Percentiles rank a stretch among this genome's conserved stretches.
phyloP scores from a whole-genome alignment of 1,140 invertebrate genomes.

The Drosophila asahinai region DNA sequence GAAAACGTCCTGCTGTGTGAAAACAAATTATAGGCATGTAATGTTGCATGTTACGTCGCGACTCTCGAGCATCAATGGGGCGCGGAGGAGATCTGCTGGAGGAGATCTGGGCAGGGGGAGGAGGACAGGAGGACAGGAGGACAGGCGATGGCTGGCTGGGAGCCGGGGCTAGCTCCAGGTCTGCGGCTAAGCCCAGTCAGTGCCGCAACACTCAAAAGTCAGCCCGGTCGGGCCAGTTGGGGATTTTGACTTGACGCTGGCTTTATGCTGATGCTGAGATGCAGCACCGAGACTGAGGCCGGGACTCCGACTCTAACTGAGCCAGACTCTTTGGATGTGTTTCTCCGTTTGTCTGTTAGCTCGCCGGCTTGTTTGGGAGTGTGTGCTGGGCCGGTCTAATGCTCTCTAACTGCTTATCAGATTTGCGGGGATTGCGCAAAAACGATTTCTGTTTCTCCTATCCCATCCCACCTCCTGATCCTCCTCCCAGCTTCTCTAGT shows the following conservation, averaged over 20 bases:
- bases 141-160: constrained; percentile 27
- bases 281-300: constrained; percentile 13
- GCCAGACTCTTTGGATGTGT: constrained; percentile 44
- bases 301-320: constrained; percentile 23
- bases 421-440: constrained; percentile 77
- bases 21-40: constrained; percentile 85
- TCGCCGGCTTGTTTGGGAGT: constrained; percentile 36
- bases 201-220: constrained; percentile 66
- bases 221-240: constrained; percentile 64
- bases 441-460: constrained; percentile 65
- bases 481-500: constrained; percentile 10
- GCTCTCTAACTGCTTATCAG: constrained; percentile 80
- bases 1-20: constrained; percentile 85
- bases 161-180: constrained; percentile 32
- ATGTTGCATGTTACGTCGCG: constrained; percentile 83
- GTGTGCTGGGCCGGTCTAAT: constrained; percentile 64
- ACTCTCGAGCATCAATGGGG: constrained; percentile 48
- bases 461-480: constrained; percentile 23
- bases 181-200: constrained; percentile 58
- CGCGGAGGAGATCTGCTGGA: constrained; percentile 8
- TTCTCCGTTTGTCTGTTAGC: constrained; percentile 50
- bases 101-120: constrained; percentile 10
- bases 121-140: constrained; percentile 4
- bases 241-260: constrained; percentile 67
- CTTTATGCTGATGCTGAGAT: constrained; percentile 55